Base-by-base conservation (phyloP, 2,888 invertebrate genomes). In the Mythimna loreyi region DNA sequence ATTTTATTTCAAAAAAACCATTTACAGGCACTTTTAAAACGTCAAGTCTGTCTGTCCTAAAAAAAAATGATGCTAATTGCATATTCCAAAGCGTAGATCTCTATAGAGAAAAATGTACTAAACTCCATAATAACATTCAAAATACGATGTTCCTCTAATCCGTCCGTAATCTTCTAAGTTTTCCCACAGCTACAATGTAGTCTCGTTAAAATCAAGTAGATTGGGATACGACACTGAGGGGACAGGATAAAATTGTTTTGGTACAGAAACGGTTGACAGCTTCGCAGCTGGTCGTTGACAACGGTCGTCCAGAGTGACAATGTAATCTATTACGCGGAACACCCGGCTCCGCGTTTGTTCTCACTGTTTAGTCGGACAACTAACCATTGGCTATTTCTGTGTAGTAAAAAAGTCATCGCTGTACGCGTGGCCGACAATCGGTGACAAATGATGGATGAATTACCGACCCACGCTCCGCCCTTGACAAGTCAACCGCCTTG, bases 281-380 rank as follows among this genome's bases (percentile, higher is more conserved):
- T 75, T 67, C 88, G 75, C 91, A 91, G 89, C 91, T 91, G 90
- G 78, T 73, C 78, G 87, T 81, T 91, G 92, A 92, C 92, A 91
- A 89, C 92, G 92, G 92, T 90, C 89, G 85, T 76, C 80, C 62
- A 68, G 86, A 85, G 84, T 91, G 92, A 91, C 91, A 90, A 86
- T 82, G 90, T 92, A 90, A 92, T 92, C 91, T 92, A 92, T 92
- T 92, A 92, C 89, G 83, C 82, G 70, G 72, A 83, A 87, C 84
- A 84, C 78, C 71, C 78, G 63, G 65, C 63, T 59, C 53, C 55
- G 65, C 72, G 75, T 76, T 81, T 80, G 78, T 80, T 58, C 62
- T 53, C 64, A 71, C 65, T 79, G 82, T 82, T 78, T 76, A 78
- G 78, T 57, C 67, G 47, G 65, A 78, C 77, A 75, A 80, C 77